A percentile compares a stretch with the other conserved stretches of the same genome.
Evolutionary conservation across 2,888 invertebrate species (phyloP).

Genomic region (Mantis religiosa): DNA sequence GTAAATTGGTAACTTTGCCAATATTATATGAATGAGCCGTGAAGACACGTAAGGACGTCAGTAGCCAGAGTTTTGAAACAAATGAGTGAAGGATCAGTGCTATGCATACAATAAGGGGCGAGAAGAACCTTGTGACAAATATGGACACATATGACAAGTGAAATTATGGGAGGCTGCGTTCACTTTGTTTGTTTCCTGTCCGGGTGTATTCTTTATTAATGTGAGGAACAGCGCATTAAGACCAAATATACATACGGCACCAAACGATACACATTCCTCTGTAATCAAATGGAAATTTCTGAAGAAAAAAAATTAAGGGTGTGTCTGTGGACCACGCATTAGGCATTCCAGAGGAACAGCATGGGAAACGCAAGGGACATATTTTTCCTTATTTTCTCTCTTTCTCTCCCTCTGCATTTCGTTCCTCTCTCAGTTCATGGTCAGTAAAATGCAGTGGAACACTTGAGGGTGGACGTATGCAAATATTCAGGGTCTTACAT

Average conservation of each 20-base stretch:
- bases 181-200: neutral
- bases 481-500: too few relatives aligned
- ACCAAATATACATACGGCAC: neutral
- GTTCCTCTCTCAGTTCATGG: too few relatives aligned
- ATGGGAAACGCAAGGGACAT: too few relatives aligned
- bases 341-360: neutral
- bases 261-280: neutral
- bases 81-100: neutral
- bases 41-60: neutral
- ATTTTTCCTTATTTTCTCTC: too few relatives aligned
- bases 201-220: neutral
- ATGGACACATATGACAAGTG: neutral
- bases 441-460: too few relatives aligned
- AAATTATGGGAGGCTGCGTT: neutral
- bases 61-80: neutral
- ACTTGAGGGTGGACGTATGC: too few relatives aligned
- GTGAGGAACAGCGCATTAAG: neutral
- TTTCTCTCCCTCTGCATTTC: too few relatives aligned
- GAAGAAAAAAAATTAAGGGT: neutral
- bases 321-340: neutral
- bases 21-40: neutral
- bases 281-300: neutral
- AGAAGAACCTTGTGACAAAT: neutral
- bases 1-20: too few relatives aligned
- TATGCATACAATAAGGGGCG: neutral